These are phyloP conservation scores for Pangasius macronema DNA, from an alignment of 2,797 vertebrate species.

Conservation along the genomic window DNA sequence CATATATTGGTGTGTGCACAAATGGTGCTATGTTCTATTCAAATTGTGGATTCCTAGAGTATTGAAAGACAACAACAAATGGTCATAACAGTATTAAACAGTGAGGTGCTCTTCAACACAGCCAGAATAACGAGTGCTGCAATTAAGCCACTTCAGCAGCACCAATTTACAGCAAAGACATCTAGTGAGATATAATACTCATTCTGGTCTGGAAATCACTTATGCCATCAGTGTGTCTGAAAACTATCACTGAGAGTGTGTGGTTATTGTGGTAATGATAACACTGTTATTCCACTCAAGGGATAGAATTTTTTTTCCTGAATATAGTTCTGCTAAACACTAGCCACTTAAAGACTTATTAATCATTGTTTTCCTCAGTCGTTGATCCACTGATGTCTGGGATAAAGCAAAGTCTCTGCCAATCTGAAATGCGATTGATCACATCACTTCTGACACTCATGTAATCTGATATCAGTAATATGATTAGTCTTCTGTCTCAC, in stretches of 20 bases:
- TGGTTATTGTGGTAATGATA: not conserved
- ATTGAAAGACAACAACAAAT: constrained; percentile 1
- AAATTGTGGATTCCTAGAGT: not conserved
- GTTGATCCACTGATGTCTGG: not conserved
- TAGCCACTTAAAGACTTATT: not conserved
- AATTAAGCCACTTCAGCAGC: constrained; percentile 27
- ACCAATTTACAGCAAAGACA: constrained; percentile 11
- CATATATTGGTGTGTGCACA: not conserved
- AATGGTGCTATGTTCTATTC: not conserved
- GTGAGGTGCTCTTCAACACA: constrained; percentile 21
- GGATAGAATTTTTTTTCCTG: not conserved
- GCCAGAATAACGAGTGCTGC: not conserved
- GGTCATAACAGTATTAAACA: constrained; percentile 17
- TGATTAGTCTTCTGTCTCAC: not conserved
- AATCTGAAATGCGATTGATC: not conserved
- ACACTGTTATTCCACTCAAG: not conserved
- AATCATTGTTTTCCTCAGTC: not conserved
- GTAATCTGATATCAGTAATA: too few species aligned
- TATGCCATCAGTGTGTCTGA: not conserved
- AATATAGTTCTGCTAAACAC: not conserved
- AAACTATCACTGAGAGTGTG: not conserved
- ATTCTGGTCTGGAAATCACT: not conserved
- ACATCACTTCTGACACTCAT: not conserved
- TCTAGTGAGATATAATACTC: constrained; percentile 13
- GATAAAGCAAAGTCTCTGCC: not conserved